A percentile compares a stretch with the other conserved stretches of the same genome.
Conservation (phyloP, 2,888 invertebrate species). For the Yponomeuta evonymella region DNA sequence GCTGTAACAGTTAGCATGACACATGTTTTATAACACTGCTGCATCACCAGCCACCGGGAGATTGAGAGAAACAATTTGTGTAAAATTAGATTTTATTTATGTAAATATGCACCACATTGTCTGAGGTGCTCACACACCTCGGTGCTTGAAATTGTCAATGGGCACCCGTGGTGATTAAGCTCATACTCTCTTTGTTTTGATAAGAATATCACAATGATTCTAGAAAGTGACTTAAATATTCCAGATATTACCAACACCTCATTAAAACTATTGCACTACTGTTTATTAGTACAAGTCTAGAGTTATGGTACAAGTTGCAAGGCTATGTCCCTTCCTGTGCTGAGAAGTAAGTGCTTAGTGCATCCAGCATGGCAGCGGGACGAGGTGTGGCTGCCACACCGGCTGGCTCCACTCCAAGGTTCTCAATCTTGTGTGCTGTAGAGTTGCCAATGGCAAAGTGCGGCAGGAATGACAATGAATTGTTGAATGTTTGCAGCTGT, state of each 20-base stretch:
- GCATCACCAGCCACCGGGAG: too few relatives aligned
- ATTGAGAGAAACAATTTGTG: too few relatives aligned
- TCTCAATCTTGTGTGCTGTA: slow-evolving; percentile 63
- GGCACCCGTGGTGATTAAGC: too few relatives aligned
- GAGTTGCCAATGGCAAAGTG: slow-evolving; percentile 68
- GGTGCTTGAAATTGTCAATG: too few relatives aligned
- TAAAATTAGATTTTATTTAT: too few relatives aligned
- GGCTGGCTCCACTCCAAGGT: slow-evolving; percentile 59
- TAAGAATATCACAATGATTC: too few relatives aligned
- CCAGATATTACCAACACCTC: not conserved
- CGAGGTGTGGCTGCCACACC: slow-evolving; percentile 54
- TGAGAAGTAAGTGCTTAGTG: slow-evolving; percentile 45
- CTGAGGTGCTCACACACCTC: too few relatives aligned
- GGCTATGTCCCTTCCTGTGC: slow-evolving; percentile 23
- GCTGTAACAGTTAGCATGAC: too few relatives aligned
- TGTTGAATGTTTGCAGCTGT: slow-evolving; percentile 59
- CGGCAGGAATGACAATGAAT: slow-evolving; percentile 47
- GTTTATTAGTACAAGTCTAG: not conserved
- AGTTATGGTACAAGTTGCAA: not conserved
- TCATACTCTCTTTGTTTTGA: too few relatives aligned
- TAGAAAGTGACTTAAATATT: slow-evolving; percentile 11
- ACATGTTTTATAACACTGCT: too few relatives aligned
- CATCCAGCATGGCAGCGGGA: slow-evolving; percentile 48
- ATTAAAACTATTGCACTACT: not conserved
- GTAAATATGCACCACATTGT: too few relatives aligned